Evolutionary conservation across 2,113 vertebrate genomes (phyloP).

Genomic region (Glaucidium brasilianum): DNA sequence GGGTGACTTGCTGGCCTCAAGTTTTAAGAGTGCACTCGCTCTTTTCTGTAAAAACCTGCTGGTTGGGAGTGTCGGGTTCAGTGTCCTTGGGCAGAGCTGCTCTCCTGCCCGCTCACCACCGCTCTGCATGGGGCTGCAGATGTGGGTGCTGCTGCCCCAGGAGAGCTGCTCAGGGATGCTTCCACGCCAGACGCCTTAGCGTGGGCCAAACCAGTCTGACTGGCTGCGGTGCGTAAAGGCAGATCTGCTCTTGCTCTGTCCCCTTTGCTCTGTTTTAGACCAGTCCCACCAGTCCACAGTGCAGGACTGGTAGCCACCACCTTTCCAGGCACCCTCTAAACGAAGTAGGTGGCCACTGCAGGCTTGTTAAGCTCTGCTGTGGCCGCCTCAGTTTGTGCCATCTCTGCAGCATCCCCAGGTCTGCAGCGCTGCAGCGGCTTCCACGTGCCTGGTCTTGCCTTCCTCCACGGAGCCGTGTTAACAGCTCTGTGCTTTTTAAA

Average conservation of each 20-base stretch:
- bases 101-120: not conserved
- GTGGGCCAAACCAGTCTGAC: not conserved
- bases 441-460: not conserved
- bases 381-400: not conserved
- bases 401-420: not conserved
- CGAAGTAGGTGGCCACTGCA: rapidly evolving
- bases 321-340: not conserved
- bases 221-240: not conserved
- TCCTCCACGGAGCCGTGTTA: rapidly evolving
- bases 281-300: not conserved
- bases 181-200: rapidly evolving
- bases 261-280: not conserved
- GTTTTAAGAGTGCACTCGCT: rapidly evolving
- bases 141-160: not conserved
- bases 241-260: not conserved
- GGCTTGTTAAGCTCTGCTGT: not conserved
- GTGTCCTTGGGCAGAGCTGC: rapidly evolving
- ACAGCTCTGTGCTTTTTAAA: not conserved
- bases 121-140: not conserved
- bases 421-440: not conserved
- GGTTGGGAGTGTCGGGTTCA: rapidly evolving
- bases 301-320: not conserved
- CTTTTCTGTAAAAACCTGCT: not conserved
- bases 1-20: not conserved
- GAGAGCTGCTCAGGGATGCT: not conserved